These are phyloP conservation scores for Folsomia manolachei DNA, from an alignment of 2,888 invertebrate genomes.

Conservation along the genomic window DNA sequence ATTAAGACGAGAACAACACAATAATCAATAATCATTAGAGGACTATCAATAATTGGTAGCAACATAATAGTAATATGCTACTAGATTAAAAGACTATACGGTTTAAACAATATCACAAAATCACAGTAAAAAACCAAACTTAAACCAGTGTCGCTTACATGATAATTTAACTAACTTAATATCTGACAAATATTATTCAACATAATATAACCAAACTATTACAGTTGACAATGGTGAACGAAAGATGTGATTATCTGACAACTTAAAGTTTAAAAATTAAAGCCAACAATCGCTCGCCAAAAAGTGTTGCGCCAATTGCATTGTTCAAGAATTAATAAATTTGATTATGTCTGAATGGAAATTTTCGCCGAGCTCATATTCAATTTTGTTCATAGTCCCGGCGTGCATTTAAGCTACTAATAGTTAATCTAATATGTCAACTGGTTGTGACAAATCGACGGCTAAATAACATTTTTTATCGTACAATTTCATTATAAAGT, in stretches of 20 bases:
- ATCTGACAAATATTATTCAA: not conserved
- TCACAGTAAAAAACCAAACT: not conserved
- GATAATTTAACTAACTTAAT: not conserved
- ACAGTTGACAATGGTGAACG: not conserved
- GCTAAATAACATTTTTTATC: no score
- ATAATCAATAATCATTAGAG: not conserved
- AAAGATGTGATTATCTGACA: slow-evolving; percentile 12
- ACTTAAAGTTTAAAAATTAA: slow-evolving; percentile 18
- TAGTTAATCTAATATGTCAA: no score
- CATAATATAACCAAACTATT: not conserved
- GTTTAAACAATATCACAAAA: not conserved
- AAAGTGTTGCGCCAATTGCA: no score
- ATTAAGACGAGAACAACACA: not conserved
- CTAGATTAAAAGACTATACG: not conserved
- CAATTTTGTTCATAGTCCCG: no score
- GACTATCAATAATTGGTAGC: not conserved
- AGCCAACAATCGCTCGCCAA: slow-evolving; percentile 12
- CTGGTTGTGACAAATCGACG: no score
- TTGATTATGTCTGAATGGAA: no score
- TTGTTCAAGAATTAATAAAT: no score
- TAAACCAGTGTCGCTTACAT: no score
- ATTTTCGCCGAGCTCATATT: no score
- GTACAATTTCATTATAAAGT: no score
- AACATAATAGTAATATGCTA: not conserved
- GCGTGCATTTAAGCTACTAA: no score